phyloP scores from a whole-genome alignment of 2,113 vertebrate genomes.

The Aspiorhynchus laticeps region DNA sequence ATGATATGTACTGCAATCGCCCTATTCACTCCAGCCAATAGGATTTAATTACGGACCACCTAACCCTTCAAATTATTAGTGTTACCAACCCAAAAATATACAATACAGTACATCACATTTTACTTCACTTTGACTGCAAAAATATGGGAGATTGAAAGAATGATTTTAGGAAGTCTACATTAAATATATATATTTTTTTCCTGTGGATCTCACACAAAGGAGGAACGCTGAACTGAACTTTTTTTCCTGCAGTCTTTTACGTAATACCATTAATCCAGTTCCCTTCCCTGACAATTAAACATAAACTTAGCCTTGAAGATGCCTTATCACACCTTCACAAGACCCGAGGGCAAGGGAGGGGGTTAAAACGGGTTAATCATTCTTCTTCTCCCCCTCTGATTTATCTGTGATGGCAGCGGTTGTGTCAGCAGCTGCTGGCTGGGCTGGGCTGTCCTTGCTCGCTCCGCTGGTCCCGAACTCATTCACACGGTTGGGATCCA shows the following conservation, averaged over 20 bases:
- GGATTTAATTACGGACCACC: constrained; percentile 30
- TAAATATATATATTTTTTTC: constrained; percentile 62
- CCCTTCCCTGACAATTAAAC: constrained; percentile 59
- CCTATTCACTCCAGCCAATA: constrained; percentile 44
- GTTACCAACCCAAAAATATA: constrained; percentile 75
- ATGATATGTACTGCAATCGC: constrained; percentile 63
- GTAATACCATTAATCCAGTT: constrained; percentile 65
- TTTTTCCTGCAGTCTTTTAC: constrained; percentile 67
- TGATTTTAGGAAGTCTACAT: constrained; percentile 75
- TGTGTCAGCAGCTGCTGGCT: constrained; percentile 39
- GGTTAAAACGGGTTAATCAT: constrained; percentile 77
- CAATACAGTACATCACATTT: constrained; percentile 82
- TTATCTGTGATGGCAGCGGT: constrained; percentile 76
- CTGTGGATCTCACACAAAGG: constrained; percentile 69
- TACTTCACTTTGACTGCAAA: constrained; percentile 81
- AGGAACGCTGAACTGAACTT: constrained; percentile 71
- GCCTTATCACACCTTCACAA: constrained; percentile 66
- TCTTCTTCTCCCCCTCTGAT: constrained; percentile 88
- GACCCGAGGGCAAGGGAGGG: constrained; percentile 55
- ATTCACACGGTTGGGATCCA: constrained; percentile 88
- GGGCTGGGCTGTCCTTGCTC: constrained; percentile 53
- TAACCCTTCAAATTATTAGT: constrained; percentile 59
- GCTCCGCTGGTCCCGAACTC: constrained; percentile 90
- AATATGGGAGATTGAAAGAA: constrained; percentile 64
- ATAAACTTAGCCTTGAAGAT: constrained; percentile 56